A percentile compares a stretch with the other conserved stretches of the same genome.
phyloP scores from a whole-genome alignment of 2,797 vertebrate genomes.

The Phataginus tetradactyla region DNA sequence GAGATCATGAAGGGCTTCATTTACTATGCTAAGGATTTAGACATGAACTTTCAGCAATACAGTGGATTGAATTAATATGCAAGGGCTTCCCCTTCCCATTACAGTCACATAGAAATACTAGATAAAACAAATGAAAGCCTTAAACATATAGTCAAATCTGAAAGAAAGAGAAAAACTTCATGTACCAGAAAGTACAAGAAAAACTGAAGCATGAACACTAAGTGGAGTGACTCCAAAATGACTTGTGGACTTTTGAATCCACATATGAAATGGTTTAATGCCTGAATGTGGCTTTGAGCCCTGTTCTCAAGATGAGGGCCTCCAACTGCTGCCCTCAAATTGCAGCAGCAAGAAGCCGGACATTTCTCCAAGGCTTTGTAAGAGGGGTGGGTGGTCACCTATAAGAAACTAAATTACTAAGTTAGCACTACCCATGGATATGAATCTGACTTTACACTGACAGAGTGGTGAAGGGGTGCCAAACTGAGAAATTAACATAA shows the following conservation, averaged over 20 bases:
- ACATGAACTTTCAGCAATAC: not conserved
- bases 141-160: not conserved
- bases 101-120: not conserved
- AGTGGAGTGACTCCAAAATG: not conserved
- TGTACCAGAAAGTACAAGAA: slow-evolving; percentile 16
- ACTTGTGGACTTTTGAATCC: not conserved
- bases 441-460: not conserved
- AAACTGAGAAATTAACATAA: not conserved
- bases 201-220: not conserved
- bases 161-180: not conserved
- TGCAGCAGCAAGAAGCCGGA: not conserved
- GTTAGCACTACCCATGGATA: not conserved
- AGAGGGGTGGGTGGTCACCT: not conserved
- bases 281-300: not conserved
- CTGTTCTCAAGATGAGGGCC: not conserved
- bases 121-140: not conserved
- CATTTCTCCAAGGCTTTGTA: not conserved
- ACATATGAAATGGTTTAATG: not conserved
- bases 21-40: not conserved
- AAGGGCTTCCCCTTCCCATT: not conserved
- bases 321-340: not conserved
- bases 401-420: not conserved
- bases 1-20: not conserved
- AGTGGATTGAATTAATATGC: not conserved
- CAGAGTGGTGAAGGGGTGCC: not conserved